Base-by-base conservation (phyloP, 2,113 vertebrate genomes). In the Brachyhypopomus gauderio region DNA sequence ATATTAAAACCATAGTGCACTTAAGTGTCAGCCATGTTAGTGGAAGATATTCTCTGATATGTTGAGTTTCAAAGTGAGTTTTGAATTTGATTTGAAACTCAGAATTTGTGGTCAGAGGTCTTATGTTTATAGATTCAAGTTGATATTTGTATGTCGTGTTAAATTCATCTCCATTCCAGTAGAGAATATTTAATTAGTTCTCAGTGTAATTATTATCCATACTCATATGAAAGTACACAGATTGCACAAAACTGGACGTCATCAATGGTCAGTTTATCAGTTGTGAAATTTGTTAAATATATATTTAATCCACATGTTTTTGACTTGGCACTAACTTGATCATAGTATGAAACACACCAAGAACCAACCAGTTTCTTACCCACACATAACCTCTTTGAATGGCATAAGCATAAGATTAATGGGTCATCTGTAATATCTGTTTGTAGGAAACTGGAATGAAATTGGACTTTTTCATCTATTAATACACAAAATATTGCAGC, bases 111-210 rank as follows among this genome's bases (percentile, higher is more conserved):
- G 70, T 63, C 36, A 52, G 75, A 81, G 75, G 17, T 5, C 36
- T 69, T 34, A 69, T 69, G 36, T 70, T 78, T 45, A 20, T n/a
- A 19, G 8, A 71, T 75, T 75, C 36, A 69, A 55, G 64, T n/a
- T 22, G 25, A 59, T 75, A 59, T 27, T 63, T 62, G 2, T 55
- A 58, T 78, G 56, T 55, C 20, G 56, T 81, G 6, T 72, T n/a
- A 17, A 63, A 66, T 75, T 74, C 30, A 83, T 69, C 36, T 66
- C 75, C 82, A 83, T 84, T 87, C 83, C 85, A 79, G 34, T 63
- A 27, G 63, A 38, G 23, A 11, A 56, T 55, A 12, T 23, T 52
- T 75, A 4, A 69, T 23, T 56, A 6, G n/a, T 30, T 63, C 16
- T 23, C 77, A 45, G 22, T 78, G 20, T 23, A 23, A 17, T 72